These are phyloP conservation scores for Lampris megalopsis DNA, from an alignment of 2,113 vertebrate genomes.

Conservation along the genomic window DNA sequence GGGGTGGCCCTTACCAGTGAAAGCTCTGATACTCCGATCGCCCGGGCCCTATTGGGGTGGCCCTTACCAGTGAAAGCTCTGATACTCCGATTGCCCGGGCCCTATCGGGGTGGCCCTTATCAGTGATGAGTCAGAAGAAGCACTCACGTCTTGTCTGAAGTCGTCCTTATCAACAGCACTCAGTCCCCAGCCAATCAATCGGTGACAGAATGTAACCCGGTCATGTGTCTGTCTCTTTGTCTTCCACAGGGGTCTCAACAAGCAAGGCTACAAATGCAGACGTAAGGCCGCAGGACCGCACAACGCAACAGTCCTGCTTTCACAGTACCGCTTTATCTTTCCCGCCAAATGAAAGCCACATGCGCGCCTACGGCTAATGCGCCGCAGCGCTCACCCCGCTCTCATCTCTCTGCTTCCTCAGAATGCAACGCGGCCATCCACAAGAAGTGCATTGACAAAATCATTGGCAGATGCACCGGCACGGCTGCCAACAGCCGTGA, in stretches of 20 bases:
- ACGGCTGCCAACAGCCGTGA: conserved; percentile 97
- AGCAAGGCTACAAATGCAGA: conserved; percentile 98
- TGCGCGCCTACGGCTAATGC: background rate
- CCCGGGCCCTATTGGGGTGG: too few species aligned
- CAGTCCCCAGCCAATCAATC: background rate
- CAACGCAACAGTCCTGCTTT: background rate
- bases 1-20: too few species aligned
- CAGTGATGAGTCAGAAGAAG: conserved; percentile 8
- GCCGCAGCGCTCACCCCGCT: background rate
- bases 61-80: too few species aligned
- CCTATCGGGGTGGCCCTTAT: background rate
- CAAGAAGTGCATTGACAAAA: conserved; percentile 99
- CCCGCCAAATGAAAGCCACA: background rate
- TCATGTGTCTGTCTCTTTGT: conserved; percentile 55
- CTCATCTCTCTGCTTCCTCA: conserved; percentile 67
- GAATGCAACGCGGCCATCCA: conserved; percentile 99
- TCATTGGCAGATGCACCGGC: conserved; percentile 96
- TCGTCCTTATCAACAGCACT: background rate
- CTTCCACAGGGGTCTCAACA: conserved; percentile 93
- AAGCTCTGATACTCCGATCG: too few species aligned
- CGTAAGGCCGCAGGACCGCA: conserved; percentile 82
- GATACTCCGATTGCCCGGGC: too few species aligned
- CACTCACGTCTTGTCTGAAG: background rate
- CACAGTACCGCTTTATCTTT: background rate
- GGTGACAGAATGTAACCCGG: background rate